A percentile compares a stretch with the other conserved stretches of the same genome.
Evolutionary conservation across 1,140 invertebrate species (phyloP).

Genomic region (Bacillus rossius): DNA sequence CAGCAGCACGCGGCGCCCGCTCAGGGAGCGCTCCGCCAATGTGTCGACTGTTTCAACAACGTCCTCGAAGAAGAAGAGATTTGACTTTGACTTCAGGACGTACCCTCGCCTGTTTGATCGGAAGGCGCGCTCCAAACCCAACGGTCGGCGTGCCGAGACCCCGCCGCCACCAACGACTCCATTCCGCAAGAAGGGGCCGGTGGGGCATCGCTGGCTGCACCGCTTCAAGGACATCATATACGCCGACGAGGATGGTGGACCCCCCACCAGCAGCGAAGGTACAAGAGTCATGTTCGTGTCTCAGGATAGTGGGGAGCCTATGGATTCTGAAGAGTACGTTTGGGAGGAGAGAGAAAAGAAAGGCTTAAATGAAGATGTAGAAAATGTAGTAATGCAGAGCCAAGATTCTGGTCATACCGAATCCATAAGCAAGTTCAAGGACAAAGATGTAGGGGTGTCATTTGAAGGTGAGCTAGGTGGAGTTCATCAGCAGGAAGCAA

Average conservation of each 20-base stretch:
- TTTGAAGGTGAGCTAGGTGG: not conserved
- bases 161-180: constrained; percentile 38
- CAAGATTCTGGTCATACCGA: not conserved
- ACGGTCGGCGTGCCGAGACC: constrained; percentile 32
- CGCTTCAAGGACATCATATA: constrained; percentile 40
- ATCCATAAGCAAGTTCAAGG: not conserved
- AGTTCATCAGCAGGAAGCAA: not conserved
- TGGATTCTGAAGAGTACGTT: not conserved
- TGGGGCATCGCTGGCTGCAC: constrained; percentile 46
- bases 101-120: constrained; percentile 67
- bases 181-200: constrained; percentile 35
- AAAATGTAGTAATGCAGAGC: not conserved
- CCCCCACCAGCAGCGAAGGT: constrained; percentile 14
- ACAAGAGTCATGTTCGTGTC: constrained; percentile 2
- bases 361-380: not conserved
- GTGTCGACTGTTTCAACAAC: constrained; percentile 43
- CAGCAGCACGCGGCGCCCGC: constrained; percentile 26
- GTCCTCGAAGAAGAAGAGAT: constrained; percentile 46
- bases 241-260: constrained; percentile 17
- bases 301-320: constrained; percentile 9
- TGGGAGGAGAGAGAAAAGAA: not conserved
- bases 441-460: not conserved
- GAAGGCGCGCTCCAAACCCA: constrained; percentile 39
- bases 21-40: constrained; percentile 18
- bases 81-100: constrained; percentile 65